Percentiles rank a stretch among this genome's conserved stretches.
Evolutionary conservation across 2,797 vertebrate genomes (phyloP).

Genomic region (Channallabes apus): DNA sequence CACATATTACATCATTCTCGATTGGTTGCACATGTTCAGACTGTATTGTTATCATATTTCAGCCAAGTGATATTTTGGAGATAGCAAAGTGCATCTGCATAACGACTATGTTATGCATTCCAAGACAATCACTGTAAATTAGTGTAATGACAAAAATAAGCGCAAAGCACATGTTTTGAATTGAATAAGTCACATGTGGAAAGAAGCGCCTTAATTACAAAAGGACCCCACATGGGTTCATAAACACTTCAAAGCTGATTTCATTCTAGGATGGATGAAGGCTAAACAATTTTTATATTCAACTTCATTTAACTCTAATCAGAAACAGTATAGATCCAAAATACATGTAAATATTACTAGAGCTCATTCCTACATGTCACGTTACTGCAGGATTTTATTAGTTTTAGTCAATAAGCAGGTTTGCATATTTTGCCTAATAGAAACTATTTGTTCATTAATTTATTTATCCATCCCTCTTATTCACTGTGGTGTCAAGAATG

Average conservation of each 20-base stretch:
- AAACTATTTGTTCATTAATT: not conserved
- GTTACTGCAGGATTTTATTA: not conserved
- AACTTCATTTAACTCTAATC: conserved; percentile 28
- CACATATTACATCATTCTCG: conserved; percentile 39
- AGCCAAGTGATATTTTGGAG: conserved; percentile 48
- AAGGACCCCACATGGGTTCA: conserved; percentile 58
- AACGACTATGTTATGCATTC: conserved; percentile 51
- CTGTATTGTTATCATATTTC: conserved; percentile 51
- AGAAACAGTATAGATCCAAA: not conserved
- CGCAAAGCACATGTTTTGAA: conserved; percentile 53
- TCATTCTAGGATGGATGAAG: conserved; percentile 44
- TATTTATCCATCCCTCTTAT: not conserved
- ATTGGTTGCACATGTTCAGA: conserved; percentile 55
- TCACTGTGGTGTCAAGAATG: not conserved
- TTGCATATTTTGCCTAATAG: not conserved
- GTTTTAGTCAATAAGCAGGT: not conserved
- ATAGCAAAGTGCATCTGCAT: conserved; percentile 54
- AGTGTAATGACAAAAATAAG: conserved; percentile 56
- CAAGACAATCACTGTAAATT: conserved; percentile 55
- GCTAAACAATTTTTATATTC: conserved; percentile 34
- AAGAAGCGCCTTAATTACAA: conserved; percentile 55
- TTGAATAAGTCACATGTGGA: conserved; percentile 52
- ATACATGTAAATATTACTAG: not conserved
- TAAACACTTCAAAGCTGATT: conserved; percentile 55
- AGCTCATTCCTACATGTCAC: not conserved